Evolutionary conservation across 2,113 vertebrate species (phyloP), one percentile per base, ranked within the genome.

Genomic region (Podilymbus podiceps): DNA sequence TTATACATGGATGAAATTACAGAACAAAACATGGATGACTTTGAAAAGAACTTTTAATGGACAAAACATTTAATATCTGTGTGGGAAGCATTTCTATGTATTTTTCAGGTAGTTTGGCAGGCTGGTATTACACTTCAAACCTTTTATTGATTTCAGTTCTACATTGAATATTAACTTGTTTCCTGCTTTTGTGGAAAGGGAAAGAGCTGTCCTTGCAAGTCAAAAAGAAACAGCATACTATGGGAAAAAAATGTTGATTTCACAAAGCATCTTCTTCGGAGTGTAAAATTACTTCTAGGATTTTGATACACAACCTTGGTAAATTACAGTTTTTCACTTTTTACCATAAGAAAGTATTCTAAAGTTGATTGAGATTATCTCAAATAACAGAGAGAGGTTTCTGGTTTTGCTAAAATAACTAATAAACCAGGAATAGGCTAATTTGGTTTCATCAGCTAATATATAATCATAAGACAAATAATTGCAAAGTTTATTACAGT

Each of bases 391-490:
- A 64, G 15, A 52, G 31, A 63, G 8, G 5, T 2, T 52, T 88
- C 52, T 49, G 5, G 1, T 67, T 53, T 85, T 79, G 11, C 5
- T 80, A 60, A 76, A 85, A 76, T 59, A 79, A 40, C 14, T 3
- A 33, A n/a, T 76, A 63, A 62, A 55, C 16, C 22, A 93, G 59
- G 16, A 88, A 69, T 3, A 74, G 4, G 22, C 28, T 95, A 89
- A 84, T 30, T 94, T 21, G 15, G 11, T 77, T 96, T 81, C 77
- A 85, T 1, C 2, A 59, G 8, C 21, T 82, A 73, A 68, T 72
- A 80, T 47, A 46, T 50, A 79, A 66, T 33, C 75, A n/a, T 49
- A 88, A 96, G 52, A 59, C 58, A 94, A 95, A 96, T 91, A 85
- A 74, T 66, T 42, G 4, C 11, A 88, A 90, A 93, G 31, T 73